phyloP scores from a whole-genome alignment of 2,797 vertebrate species.

The Micromesistius poutassou region DNA sequence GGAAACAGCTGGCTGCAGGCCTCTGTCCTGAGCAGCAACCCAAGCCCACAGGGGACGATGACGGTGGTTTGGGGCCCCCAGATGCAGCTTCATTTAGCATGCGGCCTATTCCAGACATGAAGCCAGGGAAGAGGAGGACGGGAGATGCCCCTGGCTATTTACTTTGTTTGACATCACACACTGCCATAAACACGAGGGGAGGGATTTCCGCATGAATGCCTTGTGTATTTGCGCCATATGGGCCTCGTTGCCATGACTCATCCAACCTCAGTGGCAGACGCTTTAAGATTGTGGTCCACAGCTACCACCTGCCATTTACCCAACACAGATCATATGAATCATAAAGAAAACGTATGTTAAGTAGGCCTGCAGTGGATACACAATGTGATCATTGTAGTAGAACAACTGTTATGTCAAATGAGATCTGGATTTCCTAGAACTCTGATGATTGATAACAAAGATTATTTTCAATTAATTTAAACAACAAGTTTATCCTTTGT shows the following conservation, averaged over 20 bases:
- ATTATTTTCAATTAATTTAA: background rate
- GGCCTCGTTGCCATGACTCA: background rate
- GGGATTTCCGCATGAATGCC: background rate
- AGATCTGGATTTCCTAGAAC: background rate
- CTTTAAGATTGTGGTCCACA: background rate
- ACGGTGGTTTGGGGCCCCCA: background rate
- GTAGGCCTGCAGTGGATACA: background rate
- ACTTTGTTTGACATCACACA: background rate
- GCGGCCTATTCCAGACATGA: background rate
- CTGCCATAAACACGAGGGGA: background rate
- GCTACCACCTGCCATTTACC: background rate
- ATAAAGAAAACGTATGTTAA: background rate
- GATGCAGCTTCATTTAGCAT: background rate
- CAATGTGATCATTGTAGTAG: background rate
- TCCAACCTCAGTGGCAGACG: background rate
- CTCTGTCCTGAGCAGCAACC: background rate
- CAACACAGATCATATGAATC: background rate
- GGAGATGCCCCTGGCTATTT: background rate
- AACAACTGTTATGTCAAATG: background rate
- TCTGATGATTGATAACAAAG: background rate
- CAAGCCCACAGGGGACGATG: background rate
- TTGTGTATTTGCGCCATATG: background rate
- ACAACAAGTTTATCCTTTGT: background rate
- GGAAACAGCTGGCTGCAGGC: background rate
- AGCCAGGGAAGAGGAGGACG: background rate